phyloP scores from a whole-genome alignment of 2,888 invertebrate species.

The Calameuta pallipes region DNA sequence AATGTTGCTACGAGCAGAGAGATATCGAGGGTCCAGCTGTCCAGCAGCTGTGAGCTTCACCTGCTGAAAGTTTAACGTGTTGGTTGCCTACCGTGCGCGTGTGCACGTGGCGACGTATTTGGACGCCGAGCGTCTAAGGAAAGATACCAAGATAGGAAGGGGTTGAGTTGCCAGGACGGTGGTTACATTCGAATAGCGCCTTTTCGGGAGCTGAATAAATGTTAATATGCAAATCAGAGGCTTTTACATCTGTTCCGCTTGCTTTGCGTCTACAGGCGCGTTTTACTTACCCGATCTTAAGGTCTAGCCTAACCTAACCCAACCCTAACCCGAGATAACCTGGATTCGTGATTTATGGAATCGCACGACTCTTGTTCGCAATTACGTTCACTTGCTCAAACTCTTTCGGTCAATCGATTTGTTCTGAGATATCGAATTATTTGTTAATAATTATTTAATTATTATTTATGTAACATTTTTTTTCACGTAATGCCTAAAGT shows the following conservation, averaged over 20 bases:
- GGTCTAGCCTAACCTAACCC: too few relatives aligned
- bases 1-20: slow-evolving; percentile 42
- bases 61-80: slow-evolving; percentile 44
- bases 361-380: too few relatives aligned
- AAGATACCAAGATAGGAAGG: slow-evolving; percentile 8
- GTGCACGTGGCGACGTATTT: slow-evolving; percentile 23
- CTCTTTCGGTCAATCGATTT: too few relatives aligned
- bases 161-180: slow-evolving; percentile 8
- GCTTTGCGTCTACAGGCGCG: too few relatives aligned
- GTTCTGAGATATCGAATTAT: too few relatives aligned
- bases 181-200: slow-evolving; percentile 16
- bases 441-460: too few relatives aligned
- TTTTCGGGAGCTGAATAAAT: slow-evolving; percentile 28
- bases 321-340: too few relatives aligned
- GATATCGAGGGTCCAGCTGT: slow-evolving; percentile 61
- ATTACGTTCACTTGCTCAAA: too few relatives aligned
- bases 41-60: slow-evolving; percentile 61
- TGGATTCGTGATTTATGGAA: too few relatives aligned
- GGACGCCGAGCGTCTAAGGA: slow-evolving; percentile 8
- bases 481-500: too few relatives aligned
- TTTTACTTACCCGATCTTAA: too few relatives aligned
- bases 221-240: slow-evolving; percentile 31
- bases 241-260: slow-evolving; percentile 4
- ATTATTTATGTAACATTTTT: too few relatives aligned
- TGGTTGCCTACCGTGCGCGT: slow-evolving; percentile 26